Percentiles rank a stretch among this genome's conserved stretches.
Conservation (phyloP, 2,888 invertebrate species). For the Pheosia gnoma region DNA sequence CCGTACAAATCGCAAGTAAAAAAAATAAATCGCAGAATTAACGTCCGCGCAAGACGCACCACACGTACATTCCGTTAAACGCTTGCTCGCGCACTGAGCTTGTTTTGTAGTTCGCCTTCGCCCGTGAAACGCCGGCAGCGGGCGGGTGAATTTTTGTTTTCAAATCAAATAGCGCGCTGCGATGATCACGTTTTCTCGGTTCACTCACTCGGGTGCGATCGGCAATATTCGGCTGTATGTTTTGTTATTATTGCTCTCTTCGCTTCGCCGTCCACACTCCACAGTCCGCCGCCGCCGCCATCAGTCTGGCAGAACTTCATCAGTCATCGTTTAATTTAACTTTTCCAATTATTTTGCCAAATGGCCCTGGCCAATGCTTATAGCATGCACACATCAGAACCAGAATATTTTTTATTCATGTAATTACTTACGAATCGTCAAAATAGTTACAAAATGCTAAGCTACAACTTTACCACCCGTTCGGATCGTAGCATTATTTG, state of each 20-base stretch:
- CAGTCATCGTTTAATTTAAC: slow-evolving; percentile 9
- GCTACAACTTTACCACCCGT: too few species aligned
- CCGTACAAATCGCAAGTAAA: slow-evolving; percentile 76
- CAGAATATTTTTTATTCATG: too few species aligned
- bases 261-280: too few species aligned
- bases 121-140: slow-evolving; percentile 48
- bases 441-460: too few species aligned
- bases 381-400: not conserved
- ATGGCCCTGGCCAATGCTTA: not conserved
- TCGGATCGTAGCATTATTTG: too few species aligned
- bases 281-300: slow-evolving; percentile 10
- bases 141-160: slow-evolving; percentile 73
- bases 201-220: slow-evolving; percentile 60
- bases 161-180: slow-evolving; percentile 68
- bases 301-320: slow-evolving; percentile 15
- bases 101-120: slow-evolving; percentile 41
- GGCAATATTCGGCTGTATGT: slow-evolving; percentile 62
- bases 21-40: slow-evolving; percentile 79
- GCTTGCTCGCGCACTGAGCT: slow-evolving; percentile 83
- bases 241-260: slow-evolving; percentile 54
- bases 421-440: too few species aligned
- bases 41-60: slow-evolving; percentile 84
- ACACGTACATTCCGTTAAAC: slow-evolving; percentile 84
- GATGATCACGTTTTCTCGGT: slow-evolving; percentile 68
- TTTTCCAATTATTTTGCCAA: not conserved